Evolutionary conservation across 2,113 vertebrate species (phyloP).

Genomic region (Grammomys surdaster): DNA sequence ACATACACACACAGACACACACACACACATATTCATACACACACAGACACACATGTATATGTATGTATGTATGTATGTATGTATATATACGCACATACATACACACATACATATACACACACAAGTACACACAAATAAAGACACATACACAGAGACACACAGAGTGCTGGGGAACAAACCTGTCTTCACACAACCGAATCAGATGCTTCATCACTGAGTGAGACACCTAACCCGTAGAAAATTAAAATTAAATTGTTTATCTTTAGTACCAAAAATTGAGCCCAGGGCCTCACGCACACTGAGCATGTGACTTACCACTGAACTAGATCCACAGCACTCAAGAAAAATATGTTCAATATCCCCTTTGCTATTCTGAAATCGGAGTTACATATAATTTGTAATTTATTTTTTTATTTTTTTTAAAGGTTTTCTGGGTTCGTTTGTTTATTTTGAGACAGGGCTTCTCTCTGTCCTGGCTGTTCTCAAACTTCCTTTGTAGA

Average conservation of each 20-base stretch:
- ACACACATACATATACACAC: no score
- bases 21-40: background rate
- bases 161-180: background rate
- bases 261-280: background rate
- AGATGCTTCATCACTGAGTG: background rate
- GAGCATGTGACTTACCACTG: background rate
- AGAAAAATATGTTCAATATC: background rate
- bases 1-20: no score
- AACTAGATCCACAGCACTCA: background rate
- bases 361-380: background rate
- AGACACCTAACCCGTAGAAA: background rate
- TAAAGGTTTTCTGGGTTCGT: background rate
- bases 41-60: background rate
- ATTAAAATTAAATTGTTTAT: no score
- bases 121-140: no score
- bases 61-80: no score
- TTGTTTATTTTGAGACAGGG: background rate
- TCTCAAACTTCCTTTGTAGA: background rate
- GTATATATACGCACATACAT: no score
- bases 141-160: no score
- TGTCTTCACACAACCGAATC: background rate
- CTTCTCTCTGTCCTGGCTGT: background rate
- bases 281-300: background rate
- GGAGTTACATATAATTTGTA: slow-evolving; percentile 4
- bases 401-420: background rate